phyloP scores from a whole-genome alignment of 2,888 invertebrate species.

The Luperina nickerlii region DNA sequence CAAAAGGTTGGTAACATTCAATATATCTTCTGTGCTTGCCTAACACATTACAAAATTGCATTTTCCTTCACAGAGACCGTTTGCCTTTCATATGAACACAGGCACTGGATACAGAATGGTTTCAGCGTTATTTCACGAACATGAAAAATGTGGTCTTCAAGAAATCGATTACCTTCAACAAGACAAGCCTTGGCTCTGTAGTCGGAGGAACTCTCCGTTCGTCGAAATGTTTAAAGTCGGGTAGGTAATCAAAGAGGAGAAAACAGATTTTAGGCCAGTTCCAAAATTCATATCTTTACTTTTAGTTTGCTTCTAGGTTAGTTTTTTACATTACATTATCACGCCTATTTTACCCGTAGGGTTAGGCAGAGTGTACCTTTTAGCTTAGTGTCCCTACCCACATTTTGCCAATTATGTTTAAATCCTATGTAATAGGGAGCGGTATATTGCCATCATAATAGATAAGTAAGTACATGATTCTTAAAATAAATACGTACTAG shows the following conservation, averaged over 20 bases:
- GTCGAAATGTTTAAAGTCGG: conserved; percentile 91
- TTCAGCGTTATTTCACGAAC: conserved; percentile 91
- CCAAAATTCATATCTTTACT: background rate
- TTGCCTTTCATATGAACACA: conserved; percentile 91
- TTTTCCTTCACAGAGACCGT: conserved; percentile 83
- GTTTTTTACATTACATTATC: background rate
- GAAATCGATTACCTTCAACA: conserved; percentile 90
- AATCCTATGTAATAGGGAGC: background rate
- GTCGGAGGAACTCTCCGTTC: conserved; percentile 90
- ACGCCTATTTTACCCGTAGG: background rate
- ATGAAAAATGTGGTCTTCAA: conserved; percentile 92
- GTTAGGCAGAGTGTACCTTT: background rate
- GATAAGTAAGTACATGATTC: background rate
- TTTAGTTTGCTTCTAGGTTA: background rate
- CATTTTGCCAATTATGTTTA: background rate
- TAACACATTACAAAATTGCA: background rate
- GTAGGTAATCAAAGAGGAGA: conserved; percentile 73
- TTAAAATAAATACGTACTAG: background rate
- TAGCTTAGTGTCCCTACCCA: background rate
- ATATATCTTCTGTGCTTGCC: background rate
- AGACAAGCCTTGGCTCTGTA: conserved; percentile 88
- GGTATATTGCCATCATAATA: background rate
- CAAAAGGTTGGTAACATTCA: conserved; percentile 76
- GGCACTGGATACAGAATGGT: conserved; percentile 91
- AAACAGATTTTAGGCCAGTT: background rate